Evolutionary conservation across 1,140 invertebrate species (phyloP).

Genomic region (Gryllus bimaculatus): DNA sequence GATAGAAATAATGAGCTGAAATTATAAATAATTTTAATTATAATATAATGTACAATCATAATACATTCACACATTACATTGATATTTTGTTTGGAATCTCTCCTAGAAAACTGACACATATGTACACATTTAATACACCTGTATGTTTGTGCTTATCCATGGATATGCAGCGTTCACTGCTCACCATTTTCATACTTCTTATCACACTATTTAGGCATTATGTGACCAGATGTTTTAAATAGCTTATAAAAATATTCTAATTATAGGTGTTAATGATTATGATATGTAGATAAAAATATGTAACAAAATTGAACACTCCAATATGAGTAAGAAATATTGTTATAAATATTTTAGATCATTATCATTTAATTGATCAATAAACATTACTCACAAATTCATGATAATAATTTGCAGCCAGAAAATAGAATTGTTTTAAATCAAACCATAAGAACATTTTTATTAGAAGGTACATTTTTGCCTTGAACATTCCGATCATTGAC

Average conservation of each 20-base stretch:
- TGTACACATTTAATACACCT: slow-evolving; percentile 5
- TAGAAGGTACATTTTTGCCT: too few relatives aligned
- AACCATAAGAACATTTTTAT: too few relatives aligned
- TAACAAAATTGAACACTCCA: neutral
- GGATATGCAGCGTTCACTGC: neutral
- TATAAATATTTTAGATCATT: neutral
- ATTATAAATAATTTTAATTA: slow-evolving; percentile 6
- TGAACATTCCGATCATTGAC: too few relatives aligned
- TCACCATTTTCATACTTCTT: neutral
- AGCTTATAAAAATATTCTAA: neutral
- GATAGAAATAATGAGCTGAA: neutral
- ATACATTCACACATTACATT: slow-evolving; percentile 1
- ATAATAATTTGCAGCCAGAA: too few relatives aligned
- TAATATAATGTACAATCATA: neutral
- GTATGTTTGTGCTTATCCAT: neutral
- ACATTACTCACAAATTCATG: too few relatives aligned
- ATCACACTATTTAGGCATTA: neutral
- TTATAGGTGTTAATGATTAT: neutral
- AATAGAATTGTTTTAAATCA: too few relatives aligned
- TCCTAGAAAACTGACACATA: neutral
- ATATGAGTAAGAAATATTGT: neutral
- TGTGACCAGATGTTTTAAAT: neutral
- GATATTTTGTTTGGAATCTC: neutral
- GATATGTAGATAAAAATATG: slow-evolving; percentile 1
- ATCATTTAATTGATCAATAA: too few relatives aligned